A percentile compares a stretch with the other conserved stretches of the same genome.
These are phyloP conservation scores for Contarinia nasturtii DNA, from an alignment of 1,140 invertebrate species.

Conservation along the genomic window DNA sequence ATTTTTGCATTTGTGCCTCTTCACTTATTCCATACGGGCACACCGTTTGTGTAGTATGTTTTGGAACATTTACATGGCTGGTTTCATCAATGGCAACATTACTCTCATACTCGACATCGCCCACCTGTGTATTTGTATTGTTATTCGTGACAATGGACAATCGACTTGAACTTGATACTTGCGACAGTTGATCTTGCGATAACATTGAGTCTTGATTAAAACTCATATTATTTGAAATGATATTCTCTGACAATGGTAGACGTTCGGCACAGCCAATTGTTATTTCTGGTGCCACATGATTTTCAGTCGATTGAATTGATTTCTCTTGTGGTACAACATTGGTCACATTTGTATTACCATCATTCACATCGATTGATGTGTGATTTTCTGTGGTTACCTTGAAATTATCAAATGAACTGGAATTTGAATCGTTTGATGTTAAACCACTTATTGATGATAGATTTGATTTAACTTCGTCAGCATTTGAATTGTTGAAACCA, in stretches of 20 bases:
- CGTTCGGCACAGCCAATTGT: conserved; percentile 14
- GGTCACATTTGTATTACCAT: background rate
- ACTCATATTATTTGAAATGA: background rate
- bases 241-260: background rate
- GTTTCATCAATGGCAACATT: conserved; percentile 4
- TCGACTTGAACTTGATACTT: conserved; percentile 36
- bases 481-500: conserved; percentile 8
- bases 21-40: conserved; percentile 13
- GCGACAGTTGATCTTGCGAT: too few relatives aligned
- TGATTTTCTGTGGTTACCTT: background rate
- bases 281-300: conserved; percentile 28
- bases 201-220: background rate
- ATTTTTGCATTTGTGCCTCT: conserved; percentile 22
- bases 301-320: conserved; percentile 4
- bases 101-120: too few relatives aligned
- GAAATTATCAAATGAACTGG: background rate
- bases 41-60: too few relatives aligned
- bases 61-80: conserved; percentile 2
- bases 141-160: conserved; percentile 31
- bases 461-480: conserved; percentile 28
- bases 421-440: conserved; percentile 26
- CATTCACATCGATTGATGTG: too few relatives aligned
- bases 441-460: conserved; percentile 37
- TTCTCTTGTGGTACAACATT: too few relatives aligned
- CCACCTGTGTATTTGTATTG: conserved; percentile 10